Base-by-base conservation (phyloP, 2,888 invertebrate genomes). In the Brenthis ino region DNA sequence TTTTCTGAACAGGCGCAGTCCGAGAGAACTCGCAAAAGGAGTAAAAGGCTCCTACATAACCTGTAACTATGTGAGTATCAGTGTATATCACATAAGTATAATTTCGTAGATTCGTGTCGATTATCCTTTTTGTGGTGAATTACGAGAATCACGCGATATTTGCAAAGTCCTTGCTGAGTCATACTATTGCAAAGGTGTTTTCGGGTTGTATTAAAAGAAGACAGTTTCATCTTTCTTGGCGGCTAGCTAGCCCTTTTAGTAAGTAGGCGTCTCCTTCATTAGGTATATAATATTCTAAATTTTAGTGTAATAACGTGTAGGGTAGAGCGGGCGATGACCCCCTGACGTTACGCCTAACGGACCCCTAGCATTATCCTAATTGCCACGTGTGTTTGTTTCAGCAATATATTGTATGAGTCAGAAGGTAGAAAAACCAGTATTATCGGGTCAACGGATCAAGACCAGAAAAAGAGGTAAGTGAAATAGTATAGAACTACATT, bases 391-490 rank as follows among this genome's bases (percentile, higher is more conserved):
- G 86, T 88, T 88, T 88, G 80, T 95, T 95, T 77, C 94, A 96
- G 96, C 95, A 95, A 95, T 95, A 95, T 95, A 95, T 98, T 98
- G 98, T 98, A 99, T 99, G 99, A 99, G 98, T 99, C 98, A 98
- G 95, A 99, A 99, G 97, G 97, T 96, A 96, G 98, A 99, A 98
- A 98, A 98, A 97, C 99, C 99, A 96, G 97, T 98, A 96, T 95
- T 99, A 96, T 98, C 98, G 96, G 99, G 99, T 97, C 98, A 98
- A 96, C 98, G 99, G 95, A 98, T 99, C 96, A 99, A 99, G 98
- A 98, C 99, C 97, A 97, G 99, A 96, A 99, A 99, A 97, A 98
- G 99, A 98, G 98, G 98, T 98, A 93, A 93, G 93, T 78, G 11
- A 24, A 57, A 16, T n/a, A 58, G 73, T 24, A 70, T 58, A 43